Base-by-base conservation (phyloP, 2,113 vertebrate genomes). In the Chloropsis hardwickii region DNA sequence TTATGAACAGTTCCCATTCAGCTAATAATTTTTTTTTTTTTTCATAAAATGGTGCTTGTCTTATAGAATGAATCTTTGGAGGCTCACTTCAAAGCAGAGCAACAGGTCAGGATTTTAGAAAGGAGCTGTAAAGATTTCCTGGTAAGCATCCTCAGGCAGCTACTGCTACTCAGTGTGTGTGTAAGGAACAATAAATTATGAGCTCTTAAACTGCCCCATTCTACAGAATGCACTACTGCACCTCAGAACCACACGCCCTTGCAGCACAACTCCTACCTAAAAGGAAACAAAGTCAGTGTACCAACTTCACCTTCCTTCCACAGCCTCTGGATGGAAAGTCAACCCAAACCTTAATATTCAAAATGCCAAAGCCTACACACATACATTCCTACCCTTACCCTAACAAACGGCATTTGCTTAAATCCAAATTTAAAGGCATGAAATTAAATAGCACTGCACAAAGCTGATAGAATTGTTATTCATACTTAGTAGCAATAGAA, bases 351-450 rank as follows among this genome's bases (percentile, higher is more conserved):
- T 77, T 58, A 64, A 50, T 10, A n/a, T 57, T 67, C 40, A 72
- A 53, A 57, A 72, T 1, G 1, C 4, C 3, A 2, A 93, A 90
- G 14, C 5, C 35, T 12, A 66, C 1, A 1, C 5, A 27, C 1
- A 0, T 23, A 80, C 7, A 81, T 23, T 40, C 17, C 19, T 5
- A 51, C 4, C 4, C 10, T 81, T 37, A 45, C 6, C 37, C 37
- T 58, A 72, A 69, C 13, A 85, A 87, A 18, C 24, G 14, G 47
- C 7, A 35, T 44, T 56, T 29, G 51, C 80, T 85, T 61, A 65
- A 78, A 67, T 7, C 3, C 33, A 85, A 28, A 35, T 33, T 31
- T 54, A 60, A 81, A 35, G 14, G 19, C 28, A 67, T 53, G 40
- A 91, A 94, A 90, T 21, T 58, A 91, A 78, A 72, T 16, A 66